phyloP scores from a whole-genome alignment of 35 echinoderm and acorn worm species.

The Nesometra sesokonis region DNA sequence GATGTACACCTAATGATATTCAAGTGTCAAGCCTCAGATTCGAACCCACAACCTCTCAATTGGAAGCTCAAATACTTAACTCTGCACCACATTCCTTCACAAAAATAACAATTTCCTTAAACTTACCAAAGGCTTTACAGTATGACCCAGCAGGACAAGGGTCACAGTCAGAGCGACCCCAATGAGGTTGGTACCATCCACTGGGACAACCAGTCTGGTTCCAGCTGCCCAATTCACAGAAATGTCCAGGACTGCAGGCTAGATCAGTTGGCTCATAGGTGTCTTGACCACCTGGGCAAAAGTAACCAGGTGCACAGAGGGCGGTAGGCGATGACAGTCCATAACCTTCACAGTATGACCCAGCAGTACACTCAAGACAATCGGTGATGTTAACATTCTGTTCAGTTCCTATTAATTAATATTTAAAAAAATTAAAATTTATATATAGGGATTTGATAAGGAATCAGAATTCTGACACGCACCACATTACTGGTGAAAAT shows the following conservation, averaged over 20 bases:
- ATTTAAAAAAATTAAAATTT: not conserved
- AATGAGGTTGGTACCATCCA: constrained; percentile 89
- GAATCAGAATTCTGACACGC: not conserved
- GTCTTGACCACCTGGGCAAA: constrained; percentile 83
- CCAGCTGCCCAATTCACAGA: constrained; percentile 60
- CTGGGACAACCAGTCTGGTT: constrained; percentile 80
- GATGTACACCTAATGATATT: too few relatives aligned
- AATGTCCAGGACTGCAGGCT: constrained; percentile 94
- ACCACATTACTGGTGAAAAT: too few relatives aligned
- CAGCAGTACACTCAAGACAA: constrained; percentile 59
- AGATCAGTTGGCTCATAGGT: constrained; percentile 62
- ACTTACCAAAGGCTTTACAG: constrained; percentile 88
- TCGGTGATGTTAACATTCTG: constrained; percentile 70
- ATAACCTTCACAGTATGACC: constrained; percentile 83
- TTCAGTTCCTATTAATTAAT: constrained; percentile 22
- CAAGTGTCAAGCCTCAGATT: too few relatives aligned
- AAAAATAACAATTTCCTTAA: not conserved
- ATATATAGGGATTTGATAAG: not conserved
- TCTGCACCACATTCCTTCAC: not conserved
- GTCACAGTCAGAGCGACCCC: constrained; percentile 66
- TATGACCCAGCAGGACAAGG: constrained; percentile 73
- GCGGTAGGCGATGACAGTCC: constrained; percentile 44
- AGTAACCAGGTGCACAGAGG: constrained; percentile 63
- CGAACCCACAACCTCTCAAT: too few relatives aligned
- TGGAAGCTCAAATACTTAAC: not conserved